Evolutionary conservation across 2,797 vertebrate species (phyloP).

Genomic region (Dendrocincla tyrannina): DNA sequence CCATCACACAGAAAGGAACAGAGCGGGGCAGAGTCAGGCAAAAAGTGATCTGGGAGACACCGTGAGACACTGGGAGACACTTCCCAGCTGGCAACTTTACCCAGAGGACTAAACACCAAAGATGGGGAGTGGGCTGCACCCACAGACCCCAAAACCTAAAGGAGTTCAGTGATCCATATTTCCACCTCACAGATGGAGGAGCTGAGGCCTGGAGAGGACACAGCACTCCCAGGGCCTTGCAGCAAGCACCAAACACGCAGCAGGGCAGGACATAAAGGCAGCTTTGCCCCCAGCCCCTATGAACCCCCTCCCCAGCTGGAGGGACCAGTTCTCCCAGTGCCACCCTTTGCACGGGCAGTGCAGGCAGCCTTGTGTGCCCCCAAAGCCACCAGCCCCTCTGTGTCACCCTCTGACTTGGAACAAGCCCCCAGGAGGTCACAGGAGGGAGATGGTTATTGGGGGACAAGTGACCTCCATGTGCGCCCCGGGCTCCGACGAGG

Average conservation of each 20-base stretch:
- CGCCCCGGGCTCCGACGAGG: not conserved
- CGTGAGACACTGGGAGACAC: no score
- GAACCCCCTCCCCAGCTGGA: not conserved
- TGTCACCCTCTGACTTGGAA: not conserved
- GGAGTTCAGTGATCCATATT: rapidly evolving
- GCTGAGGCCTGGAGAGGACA: not conserved
- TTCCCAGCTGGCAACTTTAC: not conserved
- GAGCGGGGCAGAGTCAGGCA: not conserved
- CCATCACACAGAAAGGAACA: rapidly evolving
- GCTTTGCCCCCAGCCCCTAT: not conserved
- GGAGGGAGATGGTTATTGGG: not conserved
- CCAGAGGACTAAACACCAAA: not conserved
- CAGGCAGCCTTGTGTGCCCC: not conserved
- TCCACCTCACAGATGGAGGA: not conserved
- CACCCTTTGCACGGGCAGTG: rapidly evolving
- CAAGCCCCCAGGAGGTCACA: not conserved
- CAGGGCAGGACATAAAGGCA: not conserved
- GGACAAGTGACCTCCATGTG: not conserved
- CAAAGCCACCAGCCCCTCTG: not conserved
- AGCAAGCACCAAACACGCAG: not conserved
- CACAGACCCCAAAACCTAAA: not conserved
- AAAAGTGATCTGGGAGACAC: not conserved
- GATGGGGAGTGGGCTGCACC: rapidly evolving
- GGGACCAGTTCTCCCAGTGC: not conserved
- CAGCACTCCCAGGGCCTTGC: rapidly evolving